phyloP scores from a whole-genome alignment of 1,140 invertebrate genomes.

The Anastrepha obliqua region DNA sequence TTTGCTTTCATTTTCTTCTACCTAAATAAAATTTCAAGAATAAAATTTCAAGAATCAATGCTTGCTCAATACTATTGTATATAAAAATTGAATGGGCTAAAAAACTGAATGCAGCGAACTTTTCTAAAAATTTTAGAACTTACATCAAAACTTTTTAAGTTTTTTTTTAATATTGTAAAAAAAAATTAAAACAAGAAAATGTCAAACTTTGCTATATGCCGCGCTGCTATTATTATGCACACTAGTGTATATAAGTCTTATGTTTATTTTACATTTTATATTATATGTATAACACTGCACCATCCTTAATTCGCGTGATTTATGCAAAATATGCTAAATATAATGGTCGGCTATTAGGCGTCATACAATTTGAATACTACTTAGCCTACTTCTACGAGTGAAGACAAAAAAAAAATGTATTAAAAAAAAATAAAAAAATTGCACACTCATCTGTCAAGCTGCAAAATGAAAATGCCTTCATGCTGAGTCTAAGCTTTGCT shows the following conservation, averaged over 20 bases:
- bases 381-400: neutral
- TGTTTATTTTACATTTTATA: too few species aligned
- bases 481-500: neutral
- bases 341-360: constrained; percentile 12
- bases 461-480: constrained; percentile 9
- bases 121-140: too few species aligned
- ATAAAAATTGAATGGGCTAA: too few species aligned
- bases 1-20: too few species aligned
- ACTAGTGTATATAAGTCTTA: too few species aligned
- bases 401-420: neutral
- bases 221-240: neutral
- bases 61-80: too few species aligned
- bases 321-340: constrained; percentile 22
- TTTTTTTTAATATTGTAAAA: too few species aligned
- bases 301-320: neutral
- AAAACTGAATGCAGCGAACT: too few species aligned
- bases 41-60: too few species aligned
- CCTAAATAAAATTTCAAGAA: too few species aligned
- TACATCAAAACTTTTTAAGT: too few species aligned
- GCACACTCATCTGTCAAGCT: constrained; percentile 34
- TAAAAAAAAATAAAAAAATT: neutral
- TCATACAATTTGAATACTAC: constrained; percentile 26
- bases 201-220: neutral
- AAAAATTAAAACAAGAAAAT: neutral
- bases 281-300: too few species aligned